Evolutionary conservation across 1,140 invertebrate genomes (phyloP).

Genomic region (Drosophila carrolli): DNA sequence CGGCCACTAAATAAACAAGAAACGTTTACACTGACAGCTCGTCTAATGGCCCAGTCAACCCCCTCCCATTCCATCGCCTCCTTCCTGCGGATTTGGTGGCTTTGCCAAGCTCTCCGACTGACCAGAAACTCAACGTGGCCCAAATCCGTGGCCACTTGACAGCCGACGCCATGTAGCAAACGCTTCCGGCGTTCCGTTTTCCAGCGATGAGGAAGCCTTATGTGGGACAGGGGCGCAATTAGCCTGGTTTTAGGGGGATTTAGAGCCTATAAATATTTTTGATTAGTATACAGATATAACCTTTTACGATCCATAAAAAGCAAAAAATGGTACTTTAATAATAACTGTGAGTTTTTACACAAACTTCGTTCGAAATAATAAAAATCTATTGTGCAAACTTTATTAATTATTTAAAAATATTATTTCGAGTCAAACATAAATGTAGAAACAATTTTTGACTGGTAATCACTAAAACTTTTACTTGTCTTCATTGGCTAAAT

Average conservation of each 20-base stretch:
- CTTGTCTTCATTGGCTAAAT: too few species aligned
- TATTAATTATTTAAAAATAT: too few species aligned
- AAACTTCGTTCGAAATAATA: too few species aligned
- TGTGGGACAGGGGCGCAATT: neutral
- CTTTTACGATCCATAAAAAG: too few species aligned
- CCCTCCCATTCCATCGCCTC: neutral
- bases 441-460: too few species aligned
- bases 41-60: constrained; percentile 47
- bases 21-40: constrained; percentile 58
- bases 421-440: too few species aligned
- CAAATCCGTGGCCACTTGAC: constrained; percentile 74
- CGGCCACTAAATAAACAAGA: constrained; percentile 73
- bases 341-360: too few species aligned
- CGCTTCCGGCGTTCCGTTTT: constrained; percentile 62
- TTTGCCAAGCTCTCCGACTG: constrained; percentile 17
- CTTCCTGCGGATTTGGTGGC: constrained; percentile 31
- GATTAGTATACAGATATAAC: neutral
- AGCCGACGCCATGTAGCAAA: constrained; percentile 69
- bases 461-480: too few species aligned
- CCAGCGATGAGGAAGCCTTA: constrained; percentile 24
- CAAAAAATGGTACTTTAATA: too few species aligned
- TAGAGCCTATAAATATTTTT: neutral
- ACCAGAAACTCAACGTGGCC: constrained; percentile 43
- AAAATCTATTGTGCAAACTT: too few species aligned
- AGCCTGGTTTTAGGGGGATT: neutral